A percentile compares a stretch with the other conserved stretches of the same genome.
Evolutionary conservation across 2,113 vertebrate genomes (phyloP).

Genomic region (Ophiodon elongatus): DNA sequence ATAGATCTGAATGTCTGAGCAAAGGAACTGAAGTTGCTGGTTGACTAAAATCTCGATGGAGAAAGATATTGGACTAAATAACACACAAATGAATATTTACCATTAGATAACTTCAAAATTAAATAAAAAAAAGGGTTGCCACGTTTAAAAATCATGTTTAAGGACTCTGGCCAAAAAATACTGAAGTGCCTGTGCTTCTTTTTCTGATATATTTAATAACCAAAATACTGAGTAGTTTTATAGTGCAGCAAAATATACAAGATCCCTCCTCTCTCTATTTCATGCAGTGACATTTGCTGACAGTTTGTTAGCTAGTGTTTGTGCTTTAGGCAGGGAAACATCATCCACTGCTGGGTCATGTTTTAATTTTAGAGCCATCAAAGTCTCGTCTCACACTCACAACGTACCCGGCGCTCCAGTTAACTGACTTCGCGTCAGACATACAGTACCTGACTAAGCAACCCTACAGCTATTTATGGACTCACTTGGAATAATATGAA

Average conservation of each 20-base stretch:
- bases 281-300: conserved; percentile 56
- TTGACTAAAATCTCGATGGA: not conserved
- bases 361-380: conserved; percentile 74
- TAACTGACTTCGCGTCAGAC: conserved; percentile 52
- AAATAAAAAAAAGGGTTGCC: not conserved
- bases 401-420: conserved; percentile 7
- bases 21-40: not conserved
- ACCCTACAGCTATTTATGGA: conserved; percentile 51
- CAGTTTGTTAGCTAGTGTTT: conserved; percentile 50
- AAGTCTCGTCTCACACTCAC: conserved; percentile 35
- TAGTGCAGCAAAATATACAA: not conserved
- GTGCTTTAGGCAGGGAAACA: conserved; percentile 65
- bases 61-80: not conserved
- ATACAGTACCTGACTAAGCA: conserved; percentile 45
- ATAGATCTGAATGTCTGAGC: not conserved
- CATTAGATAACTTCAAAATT: not conserved
- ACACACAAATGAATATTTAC: not conserved
- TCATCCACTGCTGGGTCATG: conserved; percentile 61
- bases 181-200: not conserved
- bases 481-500: conserved; percentile 27
- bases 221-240: conserved; percentile 5
- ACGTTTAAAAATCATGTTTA: not conserved
- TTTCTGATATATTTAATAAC: not conserved
- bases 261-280: conserved; percentile 36
- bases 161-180: not conserved